Conservation (phyloP, 2,888 invertebrate species). For the Hemaris fuciformis region DNA sequence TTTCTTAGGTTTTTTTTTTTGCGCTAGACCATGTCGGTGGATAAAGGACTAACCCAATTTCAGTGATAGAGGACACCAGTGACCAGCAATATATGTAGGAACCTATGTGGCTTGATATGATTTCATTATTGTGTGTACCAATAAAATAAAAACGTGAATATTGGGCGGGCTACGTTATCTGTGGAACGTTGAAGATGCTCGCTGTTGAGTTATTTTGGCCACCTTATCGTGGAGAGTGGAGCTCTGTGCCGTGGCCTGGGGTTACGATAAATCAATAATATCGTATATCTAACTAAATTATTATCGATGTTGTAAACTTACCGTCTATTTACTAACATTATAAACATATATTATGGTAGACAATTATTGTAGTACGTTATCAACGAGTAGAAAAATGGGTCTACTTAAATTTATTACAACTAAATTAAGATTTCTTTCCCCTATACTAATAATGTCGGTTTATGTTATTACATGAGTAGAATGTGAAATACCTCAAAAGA, state of each 20-base stretch:
- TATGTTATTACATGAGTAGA: too few species aligned
- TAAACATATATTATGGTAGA: background rate
- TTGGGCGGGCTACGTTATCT: constrained; percentile 55
- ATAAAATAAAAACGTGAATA: constrained; percentile 52
- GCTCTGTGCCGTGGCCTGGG: constrained; percentile 53
- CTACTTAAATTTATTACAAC: too few species aligned
- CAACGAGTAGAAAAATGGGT: background rate
- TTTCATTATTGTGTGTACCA: constrained; percentile 43
- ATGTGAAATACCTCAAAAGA: too few species aligned
- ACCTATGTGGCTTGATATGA: too few species aligned
- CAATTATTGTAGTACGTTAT: background rate
- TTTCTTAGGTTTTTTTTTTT: too few species aligned
- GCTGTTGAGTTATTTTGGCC: constrained; percentile 72
- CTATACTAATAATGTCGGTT: too few species aligned
- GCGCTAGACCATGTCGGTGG: too few species aligned
- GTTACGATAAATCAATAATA: constrained; percentile 71
- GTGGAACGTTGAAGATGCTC: constrained; percentile 57
- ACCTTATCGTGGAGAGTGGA: constrained; percentile 65
- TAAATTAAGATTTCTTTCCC: too few species aligned
- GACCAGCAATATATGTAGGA: too few species aligned
- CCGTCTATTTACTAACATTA: constrained; percentile 32
- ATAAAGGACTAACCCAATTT: too few species aligned
- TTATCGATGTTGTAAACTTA: constrained; percentile 57
- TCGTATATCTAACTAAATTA: constrained; percentile 58
- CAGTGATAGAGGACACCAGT: too few species aligned